A percentile compares a stretch with the other conserved stretches of the same genome.
phyloP scores from a whole-genome alignment of 23 tunicate genomes.

The Halocynthia roretzi region DNA sequence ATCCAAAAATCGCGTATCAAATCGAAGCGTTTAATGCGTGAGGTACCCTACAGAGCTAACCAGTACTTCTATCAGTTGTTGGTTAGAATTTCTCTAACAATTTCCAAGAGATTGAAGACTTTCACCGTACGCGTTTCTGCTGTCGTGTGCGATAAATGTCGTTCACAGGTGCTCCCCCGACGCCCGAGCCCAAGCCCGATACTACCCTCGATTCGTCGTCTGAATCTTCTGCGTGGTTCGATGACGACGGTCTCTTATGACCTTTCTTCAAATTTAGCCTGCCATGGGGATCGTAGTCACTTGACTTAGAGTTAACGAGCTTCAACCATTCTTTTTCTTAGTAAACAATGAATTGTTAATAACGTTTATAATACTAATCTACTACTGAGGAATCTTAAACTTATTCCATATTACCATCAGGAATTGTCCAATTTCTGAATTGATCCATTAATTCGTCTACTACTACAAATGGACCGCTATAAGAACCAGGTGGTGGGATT shows the following conservation, averaged over 20 bases:
- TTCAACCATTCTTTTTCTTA: constrained; percentile 92
- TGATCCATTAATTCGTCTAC: constrained; percentile 71
- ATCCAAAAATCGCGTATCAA: too few species aligned
- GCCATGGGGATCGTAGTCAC: constrained; percentile 18
- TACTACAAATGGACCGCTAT: constrained; percentile 78
- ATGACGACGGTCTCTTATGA: constrained; percentile 47
- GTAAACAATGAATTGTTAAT: not conserved
- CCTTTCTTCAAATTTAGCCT: constrained; percentile 23
- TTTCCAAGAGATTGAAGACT: not conserved
- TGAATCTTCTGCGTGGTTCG: constrained; percentile 45
- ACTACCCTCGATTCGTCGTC: constrained; percentile 45
- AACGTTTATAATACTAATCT: not conserved
- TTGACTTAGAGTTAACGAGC: constrained; percentile 33
- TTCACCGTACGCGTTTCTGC: constrained; percentile 74
- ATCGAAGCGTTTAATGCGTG: too few species aligned
- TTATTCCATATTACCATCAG: constrained; percentile 1
- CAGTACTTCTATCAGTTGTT: too few species aligned
- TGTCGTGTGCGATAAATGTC: constrained; percentile 86
- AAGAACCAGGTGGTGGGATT: constrained; percentile 84
- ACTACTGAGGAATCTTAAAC: not conserved
- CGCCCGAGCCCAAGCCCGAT: constrained; percentile 3
- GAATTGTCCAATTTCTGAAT: constrained; percentile 18
- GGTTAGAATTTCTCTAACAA: not conserved
- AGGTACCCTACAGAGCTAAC: too few species aligned
- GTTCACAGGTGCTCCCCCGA: constrained; percentile 57